These are phyloP conservation scores for Sycophila sp. DNA, from an alignment of 1,140 invertebrate species.

Conservation along the genomic window DNA sequence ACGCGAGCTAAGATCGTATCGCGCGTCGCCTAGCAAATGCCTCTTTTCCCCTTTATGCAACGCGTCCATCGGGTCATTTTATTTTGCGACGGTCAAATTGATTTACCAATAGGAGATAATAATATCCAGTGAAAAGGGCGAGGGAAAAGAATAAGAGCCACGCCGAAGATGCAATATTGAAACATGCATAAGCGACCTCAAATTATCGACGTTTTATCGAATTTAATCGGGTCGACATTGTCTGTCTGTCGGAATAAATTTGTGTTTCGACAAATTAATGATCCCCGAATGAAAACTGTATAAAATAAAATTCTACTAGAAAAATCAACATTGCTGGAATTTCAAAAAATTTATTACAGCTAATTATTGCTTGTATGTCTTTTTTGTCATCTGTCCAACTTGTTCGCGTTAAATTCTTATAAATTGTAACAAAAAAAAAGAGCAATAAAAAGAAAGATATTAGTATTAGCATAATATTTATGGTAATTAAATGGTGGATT, in stretches of 20 bases:
- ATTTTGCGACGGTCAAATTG: not conserved
- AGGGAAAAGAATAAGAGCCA: not conserved
- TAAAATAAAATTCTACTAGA: too few relatives aligned
- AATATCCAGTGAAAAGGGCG: not conserved
- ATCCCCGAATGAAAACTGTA: too few relatives aligned
- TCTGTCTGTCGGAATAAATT: not conserved
- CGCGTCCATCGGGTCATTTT: not conserved
- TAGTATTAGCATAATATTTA: too few relatives aligned
- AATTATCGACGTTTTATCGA: not conserved
- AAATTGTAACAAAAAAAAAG: too few relatives aligned
- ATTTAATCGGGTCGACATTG: not conserved
- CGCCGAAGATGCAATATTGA: not conserved
- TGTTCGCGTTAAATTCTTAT: too few relatives aligned
- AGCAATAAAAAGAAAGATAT: too few relatives aligned
- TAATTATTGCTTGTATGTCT: too few relatives aligned
- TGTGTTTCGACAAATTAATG: too few relatives aligned
- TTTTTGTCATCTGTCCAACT: too few relatives aligned
- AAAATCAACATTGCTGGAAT: too few relatives aligned
- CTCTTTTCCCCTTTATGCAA: not conserved
- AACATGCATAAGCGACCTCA: not conserved
- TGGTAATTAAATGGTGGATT: too few relatives aligned
- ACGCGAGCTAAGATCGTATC: not conserved
- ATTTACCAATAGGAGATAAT: not conserved
- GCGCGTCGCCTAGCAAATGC: not conserved
- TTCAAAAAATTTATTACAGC: too few relatives aligned